These are phyloP conservation scores for Ginglymostoma cirratum DNA, from an alignment of 2,113 vertebrate species.

Conservation along the genomic window DNA sequence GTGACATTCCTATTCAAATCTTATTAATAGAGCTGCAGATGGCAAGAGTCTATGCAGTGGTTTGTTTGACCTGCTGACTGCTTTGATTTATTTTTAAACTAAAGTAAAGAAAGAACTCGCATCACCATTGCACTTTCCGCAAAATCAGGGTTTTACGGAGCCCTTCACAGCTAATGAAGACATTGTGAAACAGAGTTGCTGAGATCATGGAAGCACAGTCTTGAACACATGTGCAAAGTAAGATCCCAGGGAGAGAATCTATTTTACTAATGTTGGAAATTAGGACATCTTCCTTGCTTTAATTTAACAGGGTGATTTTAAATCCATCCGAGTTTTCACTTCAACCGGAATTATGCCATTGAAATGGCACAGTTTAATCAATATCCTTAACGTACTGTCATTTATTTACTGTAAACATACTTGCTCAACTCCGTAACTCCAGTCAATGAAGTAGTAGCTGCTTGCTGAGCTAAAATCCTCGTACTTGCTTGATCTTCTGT, in stretches of 20 bases:
- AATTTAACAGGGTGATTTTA: neutral
- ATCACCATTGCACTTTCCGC: neutral
- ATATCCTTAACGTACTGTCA: neutral
- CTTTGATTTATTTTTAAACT: neutral
- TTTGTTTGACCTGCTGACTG: neutral
- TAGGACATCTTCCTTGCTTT: neutral
- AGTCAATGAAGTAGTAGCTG: neutral
- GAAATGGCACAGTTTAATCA: neutral
- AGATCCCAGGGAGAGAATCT: neutral
- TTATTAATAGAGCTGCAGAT: constrained; percentile 7
- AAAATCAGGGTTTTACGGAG: neutral
- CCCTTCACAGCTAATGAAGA: neutral
- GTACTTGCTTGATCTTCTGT: neutral
- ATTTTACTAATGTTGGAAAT: neutral
- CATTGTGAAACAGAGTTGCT: neutral
- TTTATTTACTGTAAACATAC: neutral
- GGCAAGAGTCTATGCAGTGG: neutral
- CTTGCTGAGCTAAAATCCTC: neutral
- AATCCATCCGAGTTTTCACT: neutral
- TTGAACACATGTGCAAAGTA: neutral
- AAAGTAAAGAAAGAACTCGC: neutral
- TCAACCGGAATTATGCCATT: neutral
- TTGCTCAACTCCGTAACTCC: neutral
- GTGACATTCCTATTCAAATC: neutral
- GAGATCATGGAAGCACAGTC: neutral